Conservation (phyloP, 2,888 invertebrate species). For the Caenorhabditis doughertyi region DNA sequence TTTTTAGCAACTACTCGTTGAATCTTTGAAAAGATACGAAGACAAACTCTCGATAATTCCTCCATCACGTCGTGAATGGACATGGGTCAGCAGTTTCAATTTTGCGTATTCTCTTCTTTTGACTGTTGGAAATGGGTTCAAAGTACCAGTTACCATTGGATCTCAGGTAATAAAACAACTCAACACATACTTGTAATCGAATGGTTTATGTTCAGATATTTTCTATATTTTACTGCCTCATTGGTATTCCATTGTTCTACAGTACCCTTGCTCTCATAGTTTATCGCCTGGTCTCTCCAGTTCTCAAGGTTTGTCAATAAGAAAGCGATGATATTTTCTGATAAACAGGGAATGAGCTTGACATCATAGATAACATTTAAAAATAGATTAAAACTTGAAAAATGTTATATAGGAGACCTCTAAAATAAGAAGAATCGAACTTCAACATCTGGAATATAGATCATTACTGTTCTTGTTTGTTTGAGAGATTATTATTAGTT, state of each 20-base stretch:
- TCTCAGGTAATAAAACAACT: slow-evolving; percentile 72
- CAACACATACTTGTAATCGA: neutral
- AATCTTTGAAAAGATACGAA: slow-evolving; percentile 77
- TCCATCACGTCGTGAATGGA: slow-evolving; percentile 74
- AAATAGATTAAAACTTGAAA: too few species aligned
- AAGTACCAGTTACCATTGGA: slow-evolving; percentile 73
- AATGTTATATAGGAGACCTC: too few species aligned
- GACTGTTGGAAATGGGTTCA: slow-evolving; percentile 78
- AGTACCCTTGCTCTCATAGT: slow-evolving; percentile 68
- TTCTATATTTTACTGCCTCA: slow-evolving; percentile 76
- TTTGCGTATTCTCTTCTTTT: slow-evolving; percentile 80
- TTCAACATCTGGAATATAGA: too few species aligned
- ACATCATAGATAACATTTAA: too few species aligned
- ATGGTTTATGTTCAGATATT: slow-evolving; percentile 72
- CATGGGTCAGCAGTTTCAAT: slow-evolving; percentile 76
- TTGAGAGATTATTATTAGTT: too few species aligned
- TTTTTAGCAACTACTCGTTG: slow-evolving; percentile 75
- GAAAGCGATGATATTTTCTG: too few species aligned
- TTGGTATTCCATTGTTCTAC: slow-evolving; percentile 80
- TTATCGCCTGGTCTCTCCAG: slow-evolving; percentile 64
- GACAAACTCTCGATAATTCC: slow-evolving; percentile 65
- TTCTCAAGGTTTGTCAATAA: slow-evolving; percentile 53
- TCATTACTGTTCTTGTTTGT: too few species aligned
- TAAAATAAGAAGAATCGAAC: too few species aligned
- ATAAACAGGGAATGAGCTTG: too few species aligned